Conservation (phyloP, 1,140 invertebrate species). For the Apocrypta bakeri region DNA sequence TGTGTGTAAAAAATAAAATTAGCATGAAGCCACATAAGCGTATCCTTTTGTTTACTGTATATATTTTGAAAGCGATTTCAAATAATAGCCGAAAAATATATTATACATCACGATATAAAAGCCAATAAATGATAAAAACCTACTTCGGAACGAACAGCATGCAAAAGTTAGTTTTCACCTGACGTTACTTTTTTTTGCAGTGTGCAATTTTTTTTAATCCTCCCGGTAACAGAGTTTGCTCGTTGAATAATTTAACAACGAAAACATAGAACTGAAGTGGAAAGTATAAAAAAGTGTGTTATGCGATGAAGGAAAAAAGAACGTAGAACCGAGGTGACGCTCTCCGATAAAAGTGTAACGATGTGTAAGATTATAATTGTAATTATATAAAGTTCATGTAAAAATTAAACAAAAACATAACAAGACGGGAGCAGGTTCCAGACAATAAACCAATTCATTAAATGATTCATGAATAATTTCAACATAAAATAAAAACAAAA, state of each 20-base stretch:
- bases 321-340: neutral
- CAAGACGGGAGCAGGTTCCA: constrained; percentile 31
- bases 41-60: neutral
- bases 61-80: neutral
- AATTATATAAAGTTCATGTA: neutral
- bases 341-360: neutral
- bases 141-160: constrained; percentile 8
- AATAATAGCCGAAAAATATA: neutral
- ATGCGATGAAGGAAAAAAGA: neutral
- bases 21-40: constrained; percentile 32
- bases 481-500: constrained; percentile 34
- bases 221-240: neutral
- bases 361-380: neutral
- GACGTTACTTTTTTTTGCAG: neutral
- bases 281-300: constrained; percentile 1
- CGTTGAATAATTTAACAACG: neutral
- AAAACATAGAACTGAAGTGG: neutral
- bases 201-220: neutral
- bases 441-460: constrained; percentile 28
- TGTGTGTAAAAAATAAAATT: neutral
- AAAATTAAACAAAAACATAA: constrained; percentile 25
- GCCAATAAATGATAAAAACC: constrained; percentile 5
- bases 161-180: constrained; percentile 20
- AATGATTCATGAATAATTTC: neutral
- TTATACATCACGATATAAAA: neutral